Evolutionary conservation across 2,888 invertebrate genomes (phyloP).

Genomic region (Andrena hattorfiana): DNA sequence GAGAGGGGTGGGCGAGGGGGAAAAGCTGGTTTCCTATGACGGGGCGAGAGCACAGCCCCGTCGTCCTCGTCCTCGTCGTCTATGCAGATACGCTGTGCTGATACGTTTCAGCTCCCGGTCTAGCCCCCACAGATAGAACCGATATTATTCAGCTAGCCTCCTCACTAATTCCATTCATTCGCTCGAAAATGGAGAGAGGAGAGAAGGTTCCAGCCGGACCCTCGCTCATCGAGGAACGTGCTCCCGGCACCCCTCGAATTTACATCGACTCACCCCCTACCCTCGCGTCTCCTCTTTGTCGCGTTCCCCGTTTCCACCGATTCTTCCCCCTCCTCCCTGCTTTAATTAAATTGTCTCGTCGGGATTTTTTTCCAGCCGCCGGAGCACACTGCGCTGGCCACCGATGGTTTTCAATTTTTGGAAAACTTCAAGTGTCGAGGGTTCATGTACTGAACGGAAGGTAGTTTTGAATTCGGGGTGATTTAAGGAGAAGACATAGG

Average conservation of each 20-base stretch:
- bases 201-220: conserved; percentile 50
- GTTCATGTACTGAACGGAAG: background rate
- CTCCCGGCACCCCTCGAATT: conserved; percentile 57
- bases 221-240: conserved; percentile 51
- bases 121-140: conserved; percentile 83
- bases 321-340: conserved; percentile 1
- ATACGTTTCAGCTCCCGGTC: conserved; percentile 84
- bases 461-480: background rate
- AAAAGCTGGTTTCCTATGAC: conserved; percentile 71
- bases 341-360: conserved; percentile 42
- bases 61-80: conserved; percentile 74
- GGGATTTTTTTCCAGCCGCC: too few relatives aligned
- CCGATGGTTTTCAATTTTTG: background rate
- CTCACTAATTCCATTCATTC: conserved; percentile 85
- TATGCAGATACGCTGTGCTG: conserved; percentile 84
- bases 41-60: conserved; percentile 61
- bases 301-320: background rate
- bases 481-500: background rate
- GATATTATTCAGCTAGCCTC: conserved; percentile 85
- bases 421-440: too few relatives aligned
- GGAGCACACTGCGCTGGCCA: background rate
- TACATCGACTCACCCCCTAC: conserved; percentile 41
- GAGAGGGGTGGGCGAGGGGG: conserved; percentile 54
- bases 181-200: conserved; percentile 67
- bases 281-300: conserved; percentile 12